Percentiles rank a stretch among this genome's conserved stretches.
Conservation (phyloP, 2,113 vertebrate species). For the Toxotes jaculatrix region DNA sequence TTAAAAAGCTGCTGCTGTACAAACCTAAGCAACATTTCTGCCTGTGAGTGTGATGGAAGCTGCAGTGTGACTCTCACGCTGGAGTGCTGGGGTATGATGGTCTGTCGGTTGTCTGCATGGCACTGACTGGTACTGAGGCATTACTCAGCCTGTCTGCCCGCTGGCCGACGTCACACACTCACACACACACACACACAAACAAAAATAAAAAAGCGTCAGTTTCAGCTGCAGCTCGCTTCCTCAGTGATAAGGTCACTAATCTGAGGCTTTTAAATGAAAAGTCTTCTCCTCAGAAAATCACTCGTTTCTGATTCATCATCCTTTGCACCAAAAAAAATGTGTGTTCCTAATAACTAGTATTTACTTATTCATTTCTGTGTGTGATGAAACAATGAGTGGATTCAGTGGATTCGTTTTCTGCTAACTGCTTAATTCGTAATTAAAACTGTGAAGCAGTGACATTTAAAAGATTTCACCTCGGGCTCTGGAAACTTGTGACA, state of each 20-base stretch:
- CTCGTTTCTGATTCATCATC: background rate
- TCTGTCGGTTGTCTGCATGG: slow-evolving; percentile 50
- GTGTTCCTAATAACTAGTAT: background rate
- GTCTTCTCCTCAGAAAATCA: background rate
- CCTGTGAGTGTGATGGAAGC: slow-evolving; percentile 4
- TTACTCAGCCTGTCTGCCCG: slow-evolving; percentile 57
- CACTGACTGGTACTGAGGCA: slow-evolving; percentile 76
- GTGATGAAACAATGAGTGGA: background rate
- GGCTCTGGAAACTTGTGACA: background rate
- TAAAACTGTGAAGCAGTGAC: background rate
- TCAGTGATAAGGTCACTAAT: background rate
- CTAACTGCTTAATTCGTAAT: background rate
- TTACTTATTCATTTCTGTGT: background rate
- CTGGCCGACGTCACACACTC: slow-evolving; percentile 67
- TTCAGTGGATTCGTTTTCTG: too few relatives aligned
- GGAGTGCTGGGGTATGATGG: slow-evolving; percentile 30
- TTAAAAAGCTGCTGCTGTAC: background rate
- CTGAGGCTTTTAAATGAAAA: background rate
- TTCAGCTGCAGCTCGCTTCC: background rate
- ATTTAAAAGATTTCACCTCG: background rate
- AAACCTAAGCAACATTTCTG: too few relatives aligned
- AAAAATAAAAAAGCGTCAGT: slow-evolving; percentile 4
- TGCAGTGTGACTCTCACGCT: slow-evolving; percentile 1
- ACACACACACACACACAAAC: slow-evolving; percentile 46
- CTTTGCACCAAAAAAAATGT: too few relatives aligned